Evolutionary conservation across 2,797 vertebrate species (phyloP).

Genomic region (Neolamprologus multifasciatus): DNA sequence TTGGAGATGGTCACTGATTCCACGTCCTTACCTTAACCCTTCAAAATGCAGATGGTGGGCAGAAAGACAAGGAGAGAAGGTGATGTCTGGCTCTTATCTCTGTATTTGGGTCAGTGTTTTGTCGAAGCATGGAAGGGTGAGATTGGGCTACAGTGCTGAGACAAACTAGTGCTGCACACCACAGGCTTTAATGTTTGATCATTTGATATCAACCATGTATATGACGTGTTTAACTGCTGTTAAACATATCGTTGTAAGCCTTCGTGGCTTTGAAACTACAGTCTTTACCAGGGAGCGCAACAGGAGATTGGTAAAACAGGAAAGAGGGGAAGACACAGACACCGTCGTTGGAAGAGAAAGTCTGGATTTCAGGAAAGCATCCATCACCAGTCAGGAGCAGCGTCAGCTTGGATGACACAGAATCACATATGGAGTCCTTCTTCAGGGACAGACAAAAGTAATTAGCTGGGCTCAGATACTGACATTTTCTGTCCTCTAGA

Average conservation of each 20-base stretch:
- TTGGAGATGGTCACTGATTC: constrained; percentile 41
- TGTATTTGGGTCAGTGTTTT: constrained; percentile 13
- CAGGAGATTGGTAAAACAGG: constrained; percentile 7
- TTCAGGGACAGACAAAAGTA: neutral
- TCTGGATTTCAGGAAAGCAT: constrained; percentile 8
- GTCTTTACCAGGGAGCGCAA: neutral
- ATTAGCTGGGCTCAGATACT: neutral
- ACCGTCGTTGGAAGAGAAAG: neutral
- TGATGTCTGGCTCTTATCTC: constrained; percentile 17
- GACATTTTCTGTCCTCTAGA: neutral
- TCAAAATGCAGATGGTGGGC: neutral
- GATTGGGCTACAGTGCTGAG: neutral
- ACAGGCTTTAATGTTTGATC: neutral
- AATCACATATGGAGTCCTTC: neutral
- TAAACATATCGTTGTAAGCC: neutral
- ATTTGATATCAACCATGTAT: neutral
- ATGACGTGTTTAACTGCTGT: neutral
- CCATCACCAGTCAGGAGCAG: neutral
- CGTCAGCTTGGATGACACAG: neutral
- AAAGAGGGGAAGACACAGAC: constrained; percentile 5
- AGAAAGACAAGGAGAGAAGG: neutral
- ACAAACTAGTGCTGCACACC: neutral
- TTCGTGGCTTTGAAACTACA: neutral
- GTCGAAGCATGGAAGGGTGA: neutral
- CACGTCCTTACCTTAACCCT: neutral